Conservation (phyloP, 2,113 vertebrate species). For the Rhinopomastus cyanomelas region DNA sequence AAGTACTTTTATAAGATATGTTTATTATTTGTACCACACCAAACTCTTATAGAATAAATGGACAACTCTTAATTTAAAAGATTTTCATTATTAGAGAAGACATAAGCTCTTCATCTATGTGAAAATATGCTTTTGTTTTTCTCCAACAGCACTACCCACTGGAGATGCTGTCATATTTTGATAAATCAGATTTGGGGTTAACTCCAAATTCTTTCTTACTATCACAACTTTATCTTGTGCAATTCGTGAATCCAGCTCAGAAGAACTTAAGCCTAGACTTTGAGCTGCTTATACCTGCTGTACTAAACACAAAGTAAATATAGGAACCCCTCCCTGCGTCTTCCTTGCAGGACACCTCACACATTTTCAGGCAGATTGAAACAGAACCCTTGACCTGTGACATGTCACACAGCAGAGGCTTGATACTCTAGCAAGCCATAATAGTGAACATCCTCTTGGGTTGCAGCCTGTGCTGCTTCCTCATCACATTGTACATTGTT, state of each 20-base stretch:
- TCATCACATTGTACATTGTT: not conserved
- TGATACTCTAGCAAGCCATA: accelerated
- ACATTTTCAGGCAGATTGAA: not conserved
- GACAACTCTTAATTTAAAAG: constrained; percentile 31
- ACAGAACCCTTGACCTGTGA: not conserved
- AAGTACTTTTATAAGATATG: constrained; percentile 3
- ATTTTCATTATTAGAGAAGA: not conserved
- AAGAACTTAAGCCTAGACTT: not conserved
- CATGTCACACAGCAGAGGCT: not conserved
- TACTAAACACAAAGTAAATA: not conserved
- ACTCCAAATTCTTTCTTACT: not conserved
- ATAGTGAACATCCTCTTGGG: not conserved
- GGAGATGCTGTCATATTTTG: not conserved
- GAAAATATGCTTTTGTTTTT: not conserved
- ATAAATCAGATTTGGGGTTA: not conserved
- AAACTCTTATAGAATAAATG: not conserved
- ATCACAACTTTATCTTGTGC: not conserved
- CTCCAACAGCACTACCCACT: not conserved
- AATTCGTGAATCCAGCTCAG: not conserved
- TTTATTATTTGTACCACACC: constrained; percentile 19
- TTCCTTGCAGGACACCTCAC: not conserved
- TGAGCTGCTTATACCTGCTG: not conserved
- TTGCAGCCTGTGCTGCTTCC: not conserved
- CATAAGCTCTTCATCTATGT: not conserved
- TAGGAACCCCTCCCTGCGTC: not conserved